These are phyloP conservation scores for Edolisoma coerulescens DNA, from an alignment of 2,113 vertebrate genomes.

Conservation along the genomic window DNA sequence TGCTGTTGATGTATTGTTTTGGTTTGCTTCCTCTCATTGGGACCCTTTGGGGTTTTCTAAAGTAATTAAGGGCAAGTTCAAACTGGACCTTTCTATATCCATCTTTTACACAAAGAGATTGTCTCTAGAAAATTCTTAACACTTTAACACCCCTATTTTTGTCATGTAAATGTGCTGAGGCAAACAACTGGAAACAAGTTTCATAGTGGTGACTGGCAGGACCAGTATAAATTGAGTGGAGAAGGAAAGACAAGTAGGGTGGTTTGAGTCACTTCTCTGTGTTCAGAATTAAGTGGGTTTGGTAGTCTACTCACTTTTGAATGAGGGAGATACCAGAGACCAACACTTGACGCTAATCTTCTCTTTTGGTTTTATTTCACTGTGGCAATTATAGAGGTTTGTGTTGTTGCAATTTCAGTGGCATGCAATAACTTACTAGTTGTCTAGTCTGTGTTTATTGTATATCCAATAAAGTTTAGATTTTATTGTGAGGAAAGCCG, in stretches of 20 bases:
- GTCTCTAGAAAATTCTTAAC: not conserved
- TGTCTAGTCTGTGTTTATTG: not conserved
- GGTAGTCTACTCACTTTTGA: not conserved
- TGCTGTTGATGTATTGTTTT: not conserved
- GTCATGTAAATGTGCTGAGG: not conserved
- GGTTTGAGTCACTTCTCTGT: not conserved
- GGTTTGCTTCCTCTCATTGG: not conserved
- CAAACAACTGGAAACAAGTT: not conserved
- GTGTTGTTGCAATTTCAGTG: not conserved
- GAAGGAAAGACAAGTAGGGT: not conserved
- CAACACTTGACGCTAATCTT: not conserved
- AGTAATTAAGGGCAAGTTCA: not conserved
- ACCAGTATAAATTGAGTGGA: too few relatives aligned
- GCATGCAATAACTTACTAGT: not conserved
- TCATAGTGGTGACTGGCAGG: not conserved
- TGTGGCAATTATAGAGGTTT: not conserved
- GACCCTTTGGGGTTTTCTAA: not conserved
- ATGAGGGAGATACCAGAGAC: not conserved
- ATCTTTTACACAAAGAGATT: not conserved
- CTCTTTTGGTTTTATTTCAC: not conserved
- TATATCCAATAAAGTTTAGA: not conserved
- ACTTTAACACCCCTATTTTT: not conserved
- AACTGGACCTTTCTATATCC: not conserved
- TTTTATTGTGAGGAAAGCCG: not conserved
- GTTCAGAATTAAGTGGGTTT: not conserved